Percentiles rank a stretch among this genome's conserved stretches.
Evolutionary conservation across 1,140 invertebrate genomes (phyloP).

Genomic region (Drosophila santomea): DNA sequence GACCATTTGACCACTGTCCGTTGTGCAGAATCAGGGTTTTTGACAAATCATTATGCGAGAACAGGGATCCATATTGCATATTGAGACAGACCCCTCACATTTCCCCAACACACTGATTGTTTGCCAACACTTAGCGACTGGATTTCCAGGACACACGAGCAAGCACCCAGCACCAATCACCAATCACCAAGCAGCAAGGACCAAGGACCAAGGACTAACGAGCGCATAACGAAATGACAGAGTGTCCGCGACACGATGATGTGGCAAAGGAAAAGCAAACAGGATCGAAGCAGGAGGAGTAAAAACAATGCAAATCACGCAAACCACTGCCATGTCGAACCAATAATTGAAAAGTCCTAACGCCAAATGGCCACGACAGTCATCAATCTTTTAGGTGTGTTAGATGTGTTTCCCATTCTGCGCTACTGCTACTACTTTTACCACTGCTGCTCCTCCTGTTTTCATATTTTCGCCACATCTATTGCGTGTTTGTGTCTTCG

Average conservation of each 20-base stretch:
- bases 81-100: slow-evolving; percentile 11
- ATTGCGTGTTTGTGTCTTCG: slow-evolving; percentile 19
- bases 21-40: slow-evolving; percentile 39
- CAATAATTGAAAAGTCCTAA: slow-evolving; percentile 68
- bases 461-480: background rate
- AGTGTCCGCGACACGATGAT: slow-evolving; percentile 51
- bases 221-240: slow-evolving; percentile 52
- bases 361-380: slow-evolving; percentile 49
- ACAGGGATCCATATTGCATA: slow-evolving; percentile 32
- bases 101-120: slow-evolving; percentile 18
- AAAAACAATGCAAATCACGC: slow-evolving; percentile 68
- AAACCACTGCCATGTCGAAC: slow-evolving; percentile 56
- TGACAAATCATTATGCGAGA: slow-evolving; percentile 56
- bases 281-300: slow-evolving; percentile 1
- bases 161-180: no score
- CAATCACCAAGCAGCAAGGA: no score
- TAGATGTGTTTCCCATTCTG: slow-evolving; percentile 4
- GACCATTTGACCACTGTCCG: background rate
- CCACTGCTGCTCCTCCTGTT: slow-evolving; percentile 4
- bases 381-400: slow-evolving; percentile 76
- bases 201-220: background rate
- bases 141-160: slow-evolving; percentile 5
- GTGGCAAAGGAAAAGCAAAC: slow-evolving; percentile 34
- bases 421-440: background rate
- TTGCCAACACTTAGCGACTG: slow-evolving; percentile 66